Conservation (phyloP, 2,113 vertebrate species). For the Hippocampus barbouri region DNA sequence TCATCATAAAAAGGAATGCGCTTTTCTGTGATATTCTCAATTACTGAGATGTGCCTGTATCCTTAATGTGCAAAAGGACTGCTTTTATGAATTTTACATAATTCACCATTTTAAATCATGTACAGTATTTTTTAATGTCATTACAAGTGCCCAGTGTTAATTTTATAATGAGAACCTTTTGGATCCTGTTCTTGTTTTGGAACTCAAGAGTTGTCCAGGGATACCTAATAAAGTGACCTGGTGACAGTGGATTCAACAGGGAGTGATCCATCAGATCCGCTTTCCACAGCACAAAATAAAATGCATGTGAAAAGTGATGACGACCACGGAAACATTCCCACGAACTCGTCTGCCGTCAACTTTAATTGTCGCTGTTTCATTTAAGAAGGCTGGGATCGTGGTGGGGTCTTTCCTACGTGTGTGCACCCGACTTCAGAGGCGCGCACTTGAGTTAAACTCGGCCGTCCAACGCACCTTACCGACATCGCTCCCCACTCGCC, state of each 20-base stretch:
- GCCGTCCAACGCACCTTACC: slow-evolving; percentile 60
- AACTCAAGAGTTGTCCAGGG: not conserved
- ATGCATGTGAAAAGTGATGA: no score
- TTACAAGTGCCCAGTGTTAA: no score
- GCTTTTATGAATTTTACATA: no score
- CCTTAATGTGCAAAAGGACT: no score
- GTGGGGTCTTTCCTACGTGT: slow-evolving; percentile 11
- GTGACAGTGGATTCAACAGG: not conserved
- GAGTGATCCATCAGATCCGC: slow-evolving; percentile 24
- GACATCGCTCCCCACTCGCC: slow-evolving; percentile 38
- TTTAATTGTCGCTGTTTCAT: slow-evolving; percentile 6
- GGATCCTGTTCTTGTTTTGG: no score
- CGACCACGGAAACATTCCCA: no score
- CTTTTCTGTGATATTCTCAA: no score
- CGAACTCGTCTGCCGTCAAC: not conserved
- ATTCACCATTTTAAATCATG: no score
- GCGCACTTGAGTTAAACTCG: slow-evolving; percentile 1
- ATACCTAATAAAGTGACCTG: not conserved
- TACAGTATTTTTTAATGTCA: no score
- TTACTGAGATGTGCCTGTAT: no score
- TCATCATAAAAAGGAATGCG: no score
- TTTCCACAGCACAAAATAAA: slow-evolving; percentile 17
- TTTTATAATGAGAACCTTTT: no score
- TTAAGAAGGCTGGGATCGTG: slow-evolving; percentile 1
- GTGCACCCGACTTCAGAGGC: not conserved